Evolutionary conservation across 1,140 invertebrate species (phyloP).

Genomic region (Diplogasteroides magnus): DNA sequence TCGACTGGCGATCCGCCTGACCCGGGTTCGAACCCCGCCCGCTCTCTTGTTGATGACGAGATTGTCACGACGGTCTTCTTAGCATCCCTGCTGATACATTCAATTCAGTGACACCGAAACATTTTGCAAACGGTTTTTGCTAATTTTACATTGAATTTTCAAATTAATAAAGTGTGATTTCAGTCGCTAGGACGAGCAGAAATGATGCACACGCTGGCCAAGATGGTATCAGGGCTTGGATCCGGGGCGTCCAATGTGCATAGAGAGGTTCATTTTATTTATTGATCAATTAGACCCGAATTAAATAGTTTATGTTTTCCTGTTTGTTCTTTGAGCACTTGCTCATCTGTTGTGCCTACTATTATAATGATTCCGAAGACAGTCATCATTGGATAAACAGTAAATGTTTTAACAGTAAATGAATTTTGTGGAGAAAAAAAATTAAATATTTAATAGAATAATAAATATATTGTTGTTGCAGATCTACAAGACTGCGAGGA

Average conservation of each 20-base stretch:
- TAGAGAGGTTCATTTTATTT: too few species aligned
- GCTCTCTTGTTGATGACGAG: not conserved
- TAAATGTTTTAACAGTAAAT: too few species aligned
- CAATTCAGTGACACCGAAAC: not conserved
- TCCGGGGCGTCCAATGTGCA: constrained; percentile 77
- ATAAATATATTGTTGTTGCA: too few species aligned
- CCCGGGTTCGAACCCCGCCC: not conserved
- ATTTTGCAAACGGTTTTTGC: not conserved
- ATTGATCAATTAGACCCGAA: too few species aligned
- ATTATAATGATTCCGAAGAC: too few species aligned
- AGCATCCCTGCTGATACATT: constrained; percentile 11
- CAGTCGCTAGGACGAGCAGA: constrained; percentile 85
- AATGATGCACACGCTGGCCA: constrained; percentile 91
- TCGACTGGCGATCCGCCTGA: not conserved
- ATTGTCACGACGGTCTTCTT: not conserved
- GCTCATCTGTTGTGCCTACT: too few species aligned
- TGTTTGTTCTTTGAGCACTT: too few species aligned
- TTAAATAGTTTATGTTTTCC: too few species aligned
- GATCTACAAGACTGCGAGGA: constrained; percentile 80
- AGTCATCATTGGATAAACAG: too few species aligned
- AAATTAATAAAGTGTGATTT: constrained; percentile 24
- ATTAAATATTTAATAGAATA: too few species aligned
- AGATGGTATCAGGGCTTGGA: constrained; percentile 77
- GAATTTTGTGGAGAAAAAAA: too few species aligned
- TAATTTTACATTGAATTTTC: not conserved